phyloP scores from a whole-genome alignment of 1,140 invertebrate species.

The Andrena cerasifolii region DNA sequence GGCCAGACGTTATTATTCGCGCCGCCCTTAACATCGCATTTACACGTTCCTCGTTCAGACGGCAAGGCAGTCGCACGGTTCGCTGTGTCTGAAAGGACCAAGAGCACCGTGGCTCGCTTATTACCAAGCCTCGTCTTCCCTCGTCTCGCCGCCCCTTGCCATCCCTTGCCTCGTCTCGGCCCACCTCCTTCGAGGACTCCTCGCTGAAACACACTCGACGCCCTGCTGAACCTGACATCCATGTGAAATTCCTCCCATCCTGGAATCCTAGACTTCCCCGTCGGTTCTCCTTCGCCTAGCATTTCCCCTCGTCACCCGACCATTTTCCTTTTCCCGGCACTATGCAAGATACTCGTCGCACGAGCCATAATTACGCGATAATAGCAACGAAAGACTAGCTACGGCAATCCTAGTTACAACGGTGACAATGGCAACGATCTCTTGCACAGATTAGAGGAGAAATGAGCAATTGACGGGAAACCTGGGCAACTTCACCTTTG shows the following conservation, averaged over 20 bases:
- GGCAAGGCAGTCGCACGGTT: conserved; percentile 16
- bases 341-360: too few species aligned
- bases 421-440: too few species aligned
- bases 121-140: conserved; percentile 23
- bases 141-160: too few species aligned
- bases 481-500: too few species aligned
- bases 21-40: conserved; percentile 41
- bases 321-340: too few species aligned
- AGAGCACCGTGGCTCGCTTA: conserved; percentile 38
- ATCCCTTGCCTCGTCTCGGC: background rate
- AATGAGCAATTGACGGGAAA: too few species aligned
- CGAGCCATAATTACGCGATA: too few species aligned
- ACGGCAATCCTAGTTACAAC: too few species aligned
- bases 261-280: background rate
- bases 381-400: too few species aligned
- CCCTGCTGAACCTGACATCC: background rate
- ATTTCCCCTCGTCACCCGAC: too few species aligned
- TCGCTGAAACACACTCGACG: background rate
- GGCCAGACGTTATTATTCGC: conserved; percentile 42
- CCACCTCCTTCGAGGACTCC: background rate
- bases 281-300: background rate
- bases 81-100: conserved; percentile 50
- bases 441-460: too few species aligned
- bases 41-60: conserved; percentile 31
- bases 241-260: background rate